These are phyloP conservation scores for Plusia festucae DNA, from an alignment of 2,888 invertebrate species.

Conservation along the genomic window DNA sequence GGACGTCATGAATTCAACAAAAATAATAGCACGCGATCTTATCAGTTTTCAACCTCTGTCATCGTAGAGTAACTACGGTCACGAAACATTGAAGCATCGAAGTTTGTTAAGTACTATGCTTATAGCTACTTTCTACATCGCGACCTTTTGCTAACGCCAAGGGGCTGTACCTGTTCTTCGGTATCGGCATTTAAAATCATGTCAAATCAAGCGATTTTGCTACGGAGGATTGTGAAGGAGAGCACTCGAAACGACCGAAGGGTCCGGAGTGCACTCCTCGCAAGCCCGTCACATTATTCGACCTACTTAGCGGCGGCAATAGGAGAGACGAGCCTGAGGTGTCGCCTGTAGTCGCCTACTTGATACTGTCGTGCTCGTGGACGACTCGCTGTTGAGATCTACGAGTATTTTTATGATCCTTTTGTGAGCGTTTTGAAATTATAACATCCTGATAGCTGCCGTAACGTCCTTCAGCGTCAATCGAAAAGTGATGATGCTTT, in stretches of 20 bases:
- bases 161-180: conserved; percentile 58
- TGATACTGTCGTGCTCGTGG: conserved; percentile 69
- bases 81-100: conserved; percentile 53
- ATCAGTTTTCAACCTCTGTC: conserved; percentile 50
- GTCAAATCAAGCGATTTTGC: conserved; percentile 88
- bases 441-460: conserved; percentile 41
- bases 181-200: conserved; percentile 88
- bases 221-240: conserved; percentile 77
- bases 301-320: conserved; percentile 84
- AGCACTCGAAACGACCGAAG: conserved; percentile 74
- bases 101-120: conserved; percentile 17
- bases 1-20: conserved; percentile 49
- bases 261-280: conserved; percentile 80
- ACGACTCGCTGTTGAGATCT: conserved; percentile 57
- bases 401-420: conserved; percentile 54
- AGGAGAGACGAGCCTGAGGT: conserved; percentile 75
- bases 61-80: conserved; percentile 51
- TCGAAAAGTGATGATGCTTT: conserved; percentile 49
- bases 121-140: conserved; percentile 12
- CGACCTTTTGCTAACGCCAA: conserved; percentile 26
- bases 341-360: conserved; percentile 73
- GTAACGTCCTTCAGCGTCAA: conserved; percentile 41
- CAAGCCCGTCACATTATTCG: conserved; percentile 86
- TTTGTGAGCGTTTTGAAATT: conserved; percentile 56
- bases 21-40: conserved; percentile 61